These are phyloP conservation scores for Asbolus verrucosus DNA, from an alignment of 1,140 invertebrate genomes.

Conservation along the genomic window DNA sequence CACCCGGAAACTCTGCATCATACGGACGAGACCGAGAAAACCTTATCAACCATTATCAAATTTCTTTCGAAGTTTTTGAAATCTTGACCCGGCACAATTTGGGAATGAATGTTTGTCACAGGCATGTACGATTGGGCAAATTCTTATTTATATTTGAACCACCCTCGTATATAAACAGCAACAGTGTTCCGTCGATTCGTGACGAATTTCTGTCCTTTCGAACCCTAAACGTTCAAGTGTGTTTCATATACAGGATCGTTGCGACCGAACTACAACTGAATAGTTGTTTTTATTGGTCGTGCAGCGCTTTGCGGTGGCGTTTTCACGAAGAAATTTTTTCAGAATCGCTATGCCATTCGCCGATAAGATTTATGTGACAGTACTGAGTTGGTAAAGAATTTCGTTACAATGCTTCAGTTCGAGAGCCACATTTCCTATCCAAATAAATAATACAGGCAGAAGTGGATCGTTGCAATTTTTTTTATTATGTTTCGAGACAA, in stretches of 20 bases:
- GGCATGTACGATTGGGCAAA: too few species aligned
- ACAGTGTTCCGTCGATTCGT: neutral
- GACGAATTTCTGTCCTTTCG: conserved; percentile 1
- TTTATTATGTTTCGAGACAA: conserved; percentile 28
- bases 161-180: too few species aligned
- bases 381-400: conserved; percentile 29
- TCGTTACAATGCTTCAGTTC: conserved; percentile 10
- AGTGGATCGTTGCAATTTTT: conserved; percentile 25
- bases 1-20: too few species aligned
- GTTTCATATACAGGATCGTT: conserved; percentile 16
- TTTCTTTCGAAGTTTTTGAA: too few species aligned
- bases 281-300: neutral
- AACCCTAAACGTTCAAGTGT: conserved; percentile 2
- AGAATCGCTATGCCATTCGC: neutral
- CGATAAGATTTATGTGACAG: neutral
- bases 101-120: too few species aligned
- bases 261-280: conserved; percentile 5
- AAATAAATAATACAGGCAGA: conserved; percentile 26
- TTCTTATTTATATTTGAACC: too few species aligned
- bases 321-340: conserved; percentile 12
- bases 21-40: too few species aligned
- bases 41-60: too few species aligned
- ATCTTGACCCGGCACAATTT: too few species aligned
- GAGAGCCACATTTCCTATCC: conserved; percentile 2
- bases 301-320: neutral